Percentiles rank a stretch among this genome's conserved stretches.
Conservation (phyloP, 2,888 invertebrate species). For the Cabera pusaria region DNA sequence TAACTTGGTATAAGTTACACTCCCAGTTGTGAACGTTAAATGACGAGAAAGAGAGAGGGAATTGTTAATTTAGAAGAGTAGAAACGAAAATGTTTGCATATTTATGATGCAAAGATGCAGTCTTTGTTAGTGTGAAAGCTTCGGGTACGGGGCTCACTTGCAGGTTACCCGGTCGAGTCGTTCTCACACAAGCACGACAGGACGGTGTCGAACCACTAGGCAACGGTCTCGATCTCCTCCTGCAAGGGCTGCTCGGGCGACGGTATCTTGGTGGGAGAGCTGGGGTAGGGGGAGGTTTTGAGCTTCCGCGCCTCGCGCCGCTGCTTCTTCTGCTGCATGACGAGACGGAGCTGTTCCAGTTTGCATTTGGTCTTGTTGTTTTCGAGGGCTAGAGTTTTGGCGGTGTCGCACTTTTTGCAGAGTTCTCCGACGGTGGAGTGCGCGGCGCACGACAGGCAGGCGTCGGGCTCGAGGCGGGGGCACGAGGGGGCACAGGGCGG, state of each 20-base stretch:
- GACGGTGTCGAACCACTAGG: constrained; percentile 52
- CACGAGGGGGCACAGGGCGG: no score
- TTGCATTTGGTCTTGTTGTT: constrained; percentile 93
- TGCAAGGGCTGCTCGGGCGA: constrained; percentile 94
- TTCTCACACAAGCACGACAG: constrained; percentile 42
- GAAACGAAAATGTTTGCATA: constrained; percentile 47
- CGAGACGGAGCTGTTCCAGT: constrained; percentile 92
- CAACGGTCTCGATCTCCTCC: constrained; percentile 83
- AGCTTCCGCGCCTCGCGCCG: constrained; percentile 90
- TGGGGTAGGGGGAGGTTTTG: constrained; percentile 86
- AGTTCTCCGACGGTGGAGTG: constrained; percentile 40
- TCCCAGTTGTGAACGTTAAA: no score
- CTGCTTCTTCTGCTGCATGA: constrained; percentile 95
- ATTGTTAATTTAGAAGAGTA: constrained; percentile 30
- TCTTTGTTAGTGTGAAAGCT: constrained; percentile 35
- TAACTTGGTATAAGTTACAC: constrained; percentile 30
- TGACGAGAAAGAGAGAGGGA: constrained; percentile 27
- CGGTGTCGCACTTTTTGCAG: constrained; percentile 76
- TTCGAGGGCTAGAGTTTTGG: constrained; percentile 84
- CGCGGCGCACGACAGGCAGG: constrained; percentile 48
- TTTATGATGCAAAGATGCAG: constrained; percentile 37
- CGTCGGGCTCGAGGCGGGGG: constrained; percentile 45
- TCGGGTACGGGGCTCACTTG: constrained; percentile 30
- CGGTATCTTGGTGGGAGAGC: constrained; percentile 86
- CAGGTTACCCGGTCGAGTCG: constrained; percentile 16